phyloP scores from a whole-genome alignment of 2,797 vertebrate genomes.

The Pteronotus mesoamericanus region DNA sequence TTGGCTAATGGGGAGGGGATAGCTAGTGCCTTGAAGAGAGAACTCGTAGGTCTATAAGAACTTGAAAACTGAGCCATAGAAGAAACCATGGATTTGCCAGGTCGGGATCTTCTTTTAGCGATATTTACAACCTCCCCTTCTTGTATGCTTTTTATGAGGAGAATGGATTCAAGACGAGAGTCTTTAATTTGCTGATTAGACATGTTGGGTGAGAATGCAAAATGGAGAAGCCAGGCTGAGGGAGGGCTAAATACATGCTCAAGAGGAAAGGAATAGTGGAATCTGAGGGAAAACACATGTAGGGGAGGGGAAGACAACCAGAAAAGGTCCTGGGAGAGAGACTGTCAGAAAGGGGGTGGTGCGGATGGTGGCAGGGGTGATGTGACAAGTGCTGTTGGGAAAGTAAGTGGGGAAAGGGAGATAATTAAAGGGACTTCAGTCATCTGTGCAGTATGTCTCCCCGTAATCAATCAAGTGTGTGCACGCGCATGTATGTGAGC shows the following conservation, averaged over 20 bases:
- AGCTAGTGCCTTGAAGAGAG: not conserved
- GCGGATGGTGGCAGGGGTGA: fast-evolving
- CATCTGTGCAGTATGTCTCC: not conserved
- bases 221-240: not conserved
- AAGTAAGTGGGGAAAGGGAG: not conserved
- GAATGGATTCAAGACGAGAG: not conserved
- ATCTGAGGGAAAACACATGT: not conserved
- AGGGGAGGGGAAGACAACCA: not conserved
- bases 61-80: not conserved
- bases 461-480: not conserved
- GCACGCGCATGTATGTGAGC: not conserved
- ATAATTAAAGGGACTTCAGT: not conserved
- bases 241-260: not conserved
- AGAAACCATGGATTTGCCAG: not conserved
- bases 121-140: not conserved
- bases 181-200: not conserved
- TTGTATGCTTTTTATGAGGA: not conserved
- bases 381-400: fast-evolving
- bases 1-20: not conserved
- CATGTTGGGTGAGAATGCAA: not conserved
- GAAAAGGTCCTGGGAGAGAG: not conserved
- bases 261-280: not conserved
- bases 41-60: not conserved
- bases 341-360: no score
- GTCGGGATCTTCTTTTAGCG: not conserved